These are phyloP conservation scores for Pteruthius melanotis DNA, from an alignment of 2,113 vertebrate genomes.

Conservation along the genomic window DNA sequence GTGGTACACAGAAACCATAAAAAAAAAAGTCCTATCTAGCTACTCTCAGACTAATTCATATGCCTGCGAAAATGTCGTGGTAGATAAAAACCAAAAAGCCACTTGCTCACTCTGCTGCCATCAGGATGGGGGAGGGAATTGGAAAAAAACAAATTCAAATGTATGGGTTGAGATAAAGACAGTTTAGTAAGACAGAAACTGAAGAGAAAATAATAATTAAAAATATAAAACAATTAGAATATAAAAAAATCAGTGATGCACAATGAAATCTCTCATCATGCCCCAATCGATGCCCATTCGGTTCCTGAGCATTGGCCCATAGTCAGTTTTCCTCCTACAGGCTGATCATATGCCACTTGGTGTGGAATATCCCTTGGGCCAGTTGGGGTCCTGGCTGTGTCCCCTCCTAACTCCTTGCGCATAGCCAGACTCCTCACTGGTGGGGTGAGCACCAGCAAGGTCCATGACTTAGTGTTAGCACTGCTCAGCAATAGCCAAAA, in stretches of 20 bases:
- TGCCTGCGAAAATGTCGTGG: not conserved
- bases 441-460: not conserved
- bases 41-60: not conserved
- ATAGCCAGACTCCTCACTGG: not conserved
- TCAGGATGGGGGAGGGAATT: not conserved
- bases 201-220: not conserved
- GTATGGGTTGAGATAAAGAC: not conserved
- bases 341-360: not conserved
- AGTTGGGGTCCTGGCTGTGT: fast-evolving
- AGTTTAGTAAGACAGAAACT: not conserved
- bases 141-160: not conserved
- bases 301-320: fast-evolving
- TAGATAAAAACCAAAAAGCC: not conserved
- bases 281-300: fast-evolving
- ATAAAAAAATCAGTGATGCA: not conserved
- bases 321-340: not conserved
- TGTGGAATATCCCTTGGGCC: not conserved
- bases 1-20: not conserved
- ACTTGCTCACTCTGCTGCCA: fast-evolving
- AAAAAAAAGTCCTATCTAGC: not conserved
- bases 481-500: not conserved
- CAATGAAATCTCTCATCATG: not conserved
- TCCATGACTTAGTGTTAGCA: not conserved
- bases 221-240: not conserved
- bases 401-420: not conserved